These are phyloP conservation scores for Caenorhabditis becei DNA, from an alignment of 2,888 invertebrate genomes.

Conservation along the genomic window DNA sequence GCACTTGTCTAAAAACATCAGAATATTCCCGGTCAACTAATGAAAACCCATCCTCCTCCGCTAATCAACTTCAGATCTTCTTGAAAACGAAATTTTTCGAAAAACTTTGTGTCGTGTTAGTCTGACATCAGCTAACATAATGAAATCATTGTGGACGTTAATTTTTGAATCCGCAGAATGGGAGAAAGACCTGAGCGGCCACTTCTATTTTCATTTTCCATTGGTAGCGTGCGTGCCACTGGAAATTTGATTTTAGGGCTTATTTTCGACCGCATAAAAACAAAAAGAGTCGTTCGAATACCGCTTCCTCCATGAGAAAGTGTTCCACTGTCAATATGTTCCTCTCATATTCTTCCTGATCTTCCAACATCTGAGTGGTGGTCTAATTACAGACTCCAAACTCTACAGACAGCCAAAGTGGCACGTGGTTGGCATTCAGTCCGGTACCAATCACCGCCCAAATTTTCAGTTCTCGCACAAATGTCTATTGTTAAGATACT, in stretches of 20 bases:
- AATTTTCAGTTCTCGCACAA: background rate
- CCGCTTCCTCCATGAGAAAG: background rate
- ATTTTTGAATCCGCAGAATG: slow-evolving; percentile 7
- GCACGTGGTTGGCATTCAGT: background rate
- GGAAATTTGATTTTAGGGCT: slow-evolving; percentile 8
- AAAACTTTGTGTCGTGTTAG: background rate
- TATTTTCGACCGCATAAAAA: slow-evolving; percentile 11
- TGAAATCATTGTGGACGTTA: background rate
- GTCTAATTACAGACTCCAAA: background rate
- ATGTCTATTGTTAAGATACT: background rate
- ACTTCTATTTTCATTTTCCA: slow-evolving; percentile 17
- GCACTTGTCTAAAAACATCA: background rate
- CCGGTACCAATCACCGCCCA: too few species aligned
- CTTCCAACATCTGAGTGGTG: background rate
- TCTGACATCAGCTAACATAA: background rate
- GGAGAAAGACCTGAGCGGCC: background rate
- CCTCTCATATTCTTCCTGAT: background rate
- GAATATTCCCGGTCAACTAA: background rate
- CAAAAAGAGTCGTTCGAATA: slow-evolving; percentile 6
- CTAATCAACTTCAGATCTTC: too few species aligned
- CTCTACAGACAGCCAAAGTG: background rate
- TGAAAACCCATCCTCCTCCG: background rate
- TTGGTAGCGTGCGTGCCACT: background rate
- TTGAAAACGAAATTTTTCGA: background rate
- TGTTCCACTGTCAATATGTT: background rate